Evolutionary conservation across 2,888 invertebrate genomes (phyloP), one percentile per base, ranked within the genome.

Genomic region (Philonicus albiceps): DNA sequence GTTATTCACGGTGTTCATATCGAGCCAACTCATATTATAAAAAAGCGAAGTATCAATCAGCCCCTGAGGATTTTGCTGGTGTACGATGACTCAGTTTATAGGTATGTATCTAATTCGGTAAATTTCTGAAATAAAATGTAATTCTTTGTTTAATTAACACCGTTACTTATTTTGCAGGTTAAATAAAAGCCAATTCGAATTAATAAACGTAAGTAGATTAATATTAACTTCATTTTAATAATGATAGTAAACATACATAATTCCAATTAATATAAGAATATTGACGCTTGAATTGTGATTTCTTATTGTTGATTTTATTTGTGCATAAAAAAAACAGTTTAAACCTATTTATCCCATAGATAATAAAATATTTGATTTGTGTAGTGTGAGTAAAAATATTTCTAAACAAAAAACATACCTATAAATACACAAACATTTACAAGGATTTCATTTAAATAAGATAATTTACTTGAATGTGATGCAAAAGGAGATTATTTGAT

Each of bases 81-180:
- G 91, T 98, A 98, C 91, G 98, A 98, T 91, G 64, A 96, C 89
- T 97, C 97, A 90, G 97, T 98, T 76, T 96, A 96, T 93, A 96
- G 96, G 97, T 97, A 91, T 94, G 95, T 91, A 43, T 86, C 27
- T 87, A 55, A 86, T 53, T 53, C 5, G 8, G 0, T n/a, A 5
- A 0, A 53, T n/a, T 43, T 13, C 3, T 16, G 13, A 19, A 49
- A 49, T 4, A 7, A n/a, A 49, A n/a, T 49, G 19, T 19, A n/a
- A 4, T 19, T 49, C 8, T 55, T 19, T 64, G 3, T 22, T 27
- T 27, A 22, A 64, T 64, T 64, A 64, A 64, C 8, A 22, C 37
- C 86, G 87, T 75, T 8, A 31, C 22, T 40, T 86, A 27, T 53
- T 86, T 94, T 94, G 76, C 94, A 97, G 97, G 92, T 94, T 98